Evolutionary conservation across 2,113 vertebrate genomes (phyloP), one percentile per base, ranked within the genome.

Genomic region (Clarias gariepinus): DNA sequence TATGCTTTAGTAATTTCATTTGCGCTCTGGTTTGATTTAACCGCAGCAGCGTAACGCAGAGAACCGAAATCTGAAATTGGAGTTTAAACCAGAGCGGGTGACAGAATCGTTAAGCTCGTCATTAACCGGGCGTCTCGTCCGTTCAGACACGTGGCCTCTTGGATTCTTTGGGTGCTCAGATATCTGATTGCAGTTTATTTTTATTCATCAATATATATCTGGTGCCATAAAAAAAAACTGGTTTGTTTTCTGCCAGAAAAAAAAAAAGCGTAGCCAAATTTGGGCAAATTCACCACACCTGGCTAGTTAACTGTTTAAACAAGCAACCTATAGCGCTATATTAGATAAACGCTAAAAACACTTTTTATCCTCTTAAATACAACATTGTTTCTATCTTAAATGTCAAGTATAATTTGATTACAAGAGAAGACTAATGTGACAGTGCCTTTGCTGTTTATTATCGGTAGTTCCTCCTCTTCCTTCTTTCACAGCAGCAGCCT

Each of bases 171-270:
- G 60, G 77, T 11, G 60, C 78, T 23, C 19, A 21, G 78, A 36
- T 60, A 80, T 80, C 28, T 80, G 57, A 80, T 33, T 61, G 28
- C 74, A 78, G 15, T 55, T 78, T 78, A 78, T 78, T 78, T 78
- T 55, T 78, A 28, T 78, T 78, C 28, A 28, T 78, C 52, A 78
- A 28, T 78, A 78, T 13, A 19, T 19, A 60, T 36, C 57, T 21
- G 57, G 9, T 25, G 18, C 18, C 3, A 10, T 47, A 74, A 74
- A 74, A 74, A 47, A 30, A 77, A n/a, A 18, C n/a, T 55, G 15
- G 1, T 78, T 78, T 28, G 13, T 47, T 77, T 77, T 52, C 16
- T 16, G 7, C 0, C 11, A 30, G 28, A 30, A 30, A 11, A 10
- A 19, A 19, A 53, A 47, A 18, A 28, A n/a, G 25, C 1, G 11